Evolutionary conservation across 2,797 vertebrate genomes (phyloP).

Genomic region (Gadopsis marmoratus): DNA sequence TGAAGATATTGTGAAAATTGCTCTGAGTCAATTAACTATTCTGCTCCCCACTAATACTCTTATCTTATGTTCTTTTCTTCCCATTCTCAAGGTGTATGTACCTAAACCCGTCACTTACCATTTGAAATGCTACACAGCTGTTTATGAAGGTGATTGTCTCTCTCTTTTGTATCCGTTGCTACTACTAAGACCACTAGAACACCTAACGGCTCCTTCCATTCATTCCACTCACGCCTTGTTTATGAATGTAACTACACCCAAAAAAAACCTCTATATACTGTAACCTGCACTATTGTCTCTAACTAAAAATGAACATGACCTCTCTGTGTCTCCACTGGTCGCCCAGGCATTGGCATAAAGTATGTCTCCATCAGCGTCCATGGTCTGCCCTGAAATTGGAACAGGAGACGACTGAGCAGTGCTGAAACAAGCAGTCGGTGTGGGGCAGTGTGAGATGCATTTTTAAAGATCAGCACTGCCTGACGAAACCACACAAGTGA

Average conservation of each 20-base stretch:
- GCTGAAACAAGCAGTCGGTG: slow-evolving; percentile 47
- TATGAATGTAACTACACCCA: slow-evolving; percentile 28
- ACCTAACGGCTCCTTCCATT: slow-evolving; percentile 9
- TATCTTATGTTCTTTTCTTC: slow-evolving; percentile 62
- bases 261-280: slow-evolving; percentile 31
- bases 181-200: slow-evolving; percentile 8
- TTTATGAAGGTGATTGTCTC: slow-evolving; percentile 21
- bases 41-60: slow-evolving; percentile 65
- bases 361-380: slow-evolving; percentile 38
- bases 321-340: slow-evolving; percentile 43
- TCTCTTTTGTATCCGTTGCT: slow-evolving; percentile 17
- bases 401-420: slow-evolving; percentile 47
- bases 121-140: slow-evolving; percentile 37
- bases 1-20: slow-evolving; percentile 62
- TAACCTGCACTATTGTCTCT: slow-evolving; percentile 31
- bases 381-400: slow-evolving; percentile 47
- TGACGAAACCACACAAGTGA: slow-evolving; percentile 36
- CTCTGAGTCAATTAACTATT: slow-evolving; percentile 71
- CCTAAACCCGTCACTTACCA: slow-evolving; percentile 47
- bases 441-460: slow-evolving; percentile 22
- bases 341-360: slow-evolving; percentile 41
- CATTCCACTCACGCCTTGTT: slow-evolving; percentile 23
- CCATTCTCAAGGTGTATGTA: slow-evolving; percentile 53
- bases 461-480: slow-evolving; percentile 41
- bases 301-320: slow-evolving; percentile 62